Evolutionary conservation across 2,888 invertebrate species (phyloP).

Genomic region (Enoplolaimus lenunculus): DNA sequence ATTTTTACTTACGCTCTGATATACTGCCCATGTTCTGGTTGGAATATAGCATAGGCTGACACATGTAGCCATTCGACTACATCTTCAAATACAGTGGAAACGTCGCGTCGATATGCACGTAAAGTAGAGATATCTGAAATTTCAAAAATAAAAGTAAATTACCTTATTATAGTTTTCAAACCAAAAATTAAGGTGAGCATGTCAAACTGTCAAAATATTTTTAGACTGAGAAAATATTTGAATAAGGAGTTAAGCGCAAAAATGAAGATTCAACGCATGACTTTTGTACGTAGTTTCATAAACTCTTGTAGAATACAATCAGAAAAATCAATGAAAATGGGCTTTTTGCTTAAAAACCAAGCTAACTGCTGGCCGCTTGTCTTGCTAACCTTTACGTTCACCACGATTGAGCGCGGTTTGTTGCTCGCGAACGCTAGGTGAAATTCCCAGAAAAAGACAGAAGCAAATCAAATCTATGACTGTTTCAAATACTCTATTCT

Average conservation of each 20-base stretch:
- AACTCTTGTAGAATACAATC: too few relatives aligned
- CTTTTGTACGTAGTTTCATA: too few relatives aligned
- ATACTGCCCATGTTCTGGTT: slow-evolving; percentile 58
- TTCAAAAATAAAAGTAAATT: neutral
- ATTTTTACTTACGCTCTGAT: slow-evolving; percentile 49
- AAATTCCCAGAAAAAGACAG: slow-evolving; percentile 66
- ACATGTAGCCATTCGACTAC: slow-evolving; percentile 76
- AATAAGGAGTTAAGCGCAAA: too few relatives aligned
- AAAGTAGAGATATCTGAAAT: slow-evolving; percentile 5
- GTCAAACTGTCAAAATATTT: too few relatives aligned
- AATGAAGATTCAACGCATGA: too few relatives aligned
- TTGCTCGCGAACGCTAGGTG: slow-evolving; percentile 59
- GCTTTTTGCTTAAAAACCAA: too few relatives aligned
- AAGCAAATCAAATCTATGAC: slow-evolving; percentile 70
- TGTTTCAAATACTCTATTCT: slow-evolving; percentile 67
- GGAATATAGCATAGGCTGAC: slow-evolving; percentile 58
- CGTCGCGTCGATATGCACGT: neutral
- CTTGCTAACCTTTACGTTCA: slow-evolving; percentile 44
- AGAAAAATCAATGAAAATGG: too few relatives aligned
- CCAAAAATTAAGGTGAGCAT: too few relatives aligned
- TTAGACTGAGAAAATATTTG: too few relatives aligned
- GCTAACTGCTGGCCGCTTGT: too few relatives aligned
- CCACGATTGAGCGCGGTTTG: slow-evolving; percentile 37
- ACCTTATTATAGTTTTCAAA: too few relatives aligned
- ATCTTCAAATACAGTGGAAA: slow-evolving; percentile 38